Evolutionary conservation across 1,140 invertebrate genomes (phyloP).

Genomic region (Pseudomyrmex flavicornis): DNA sequence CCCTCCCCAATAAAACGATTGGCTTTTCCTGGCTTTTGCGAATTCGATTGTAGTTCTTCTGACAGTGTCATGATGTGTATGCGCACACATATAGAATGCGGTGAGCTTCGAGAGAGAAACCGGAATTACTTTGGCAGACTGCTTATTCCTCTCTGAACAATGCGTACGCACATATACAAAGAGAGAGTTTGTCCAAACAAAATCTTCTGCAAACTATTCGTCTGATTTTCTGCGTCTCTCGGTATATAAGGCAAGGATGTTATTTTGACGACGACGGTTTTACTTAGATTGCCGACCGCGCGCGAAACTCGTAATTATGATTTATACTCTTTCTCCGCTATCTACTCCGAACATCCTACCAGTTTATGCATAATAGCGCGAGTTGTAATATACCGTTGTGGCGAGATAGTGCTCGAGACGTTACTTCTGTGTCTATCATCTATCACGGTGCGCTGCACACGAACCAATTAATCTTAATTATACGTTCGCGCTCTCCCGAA

Average conservation of each 20-base stretch:
- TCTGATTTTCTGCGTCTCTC: slow-evolving; percentile 39
- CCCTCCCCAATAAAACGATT: slow-evolving; percentile 3
- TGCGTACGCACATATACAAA: neutral
- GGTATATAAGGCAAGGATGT: neutral
- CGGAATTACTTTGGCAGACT: slow-evolving; percentile 25
- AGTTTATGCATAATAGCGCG: slow-evolving; percentile 56
- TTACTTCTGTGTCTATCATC: slow-evolving; percentile 50
- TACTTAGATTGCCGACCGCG: slow-evolving; percentile 38
- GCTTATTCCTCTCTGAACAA: slow-evolving; percentile 2
- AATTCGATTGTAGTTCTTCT: slow-evolving; percentile 28
- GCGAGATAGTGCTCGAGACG: slow-evolving; percentile 48
- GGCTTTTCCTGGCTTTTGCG: neutral
- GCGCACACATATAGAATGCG: neutral
- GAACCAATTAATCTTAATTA: slow-evolving; percentile 59
- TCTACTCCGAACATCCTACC: slow-evolving; percentile 28
- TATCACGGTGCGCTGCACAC: slow-evolving; percentile 57
- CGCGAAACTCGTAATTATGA: slow-evolving; percentile 50
- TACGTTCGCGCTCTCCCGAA: slow-evolving; percentile 24
- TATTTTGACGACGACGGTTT: slow-evolving; percentile 21
- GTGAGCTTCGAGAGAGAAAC: slow-evolving; percentile 4
- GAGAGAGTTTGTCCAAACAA: neutral
- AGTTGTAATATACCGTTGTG: slow-evolving; percentile 55
- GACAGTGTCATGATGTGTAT: slow-evolving; percentile 8
- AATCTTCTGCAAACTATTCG: neutral
- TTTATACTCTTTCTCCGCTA: slow-evolving; percentile 50